Conservation (phyloP, 2,888 invertebrate species). For the Diogma glabrata region DNA sequence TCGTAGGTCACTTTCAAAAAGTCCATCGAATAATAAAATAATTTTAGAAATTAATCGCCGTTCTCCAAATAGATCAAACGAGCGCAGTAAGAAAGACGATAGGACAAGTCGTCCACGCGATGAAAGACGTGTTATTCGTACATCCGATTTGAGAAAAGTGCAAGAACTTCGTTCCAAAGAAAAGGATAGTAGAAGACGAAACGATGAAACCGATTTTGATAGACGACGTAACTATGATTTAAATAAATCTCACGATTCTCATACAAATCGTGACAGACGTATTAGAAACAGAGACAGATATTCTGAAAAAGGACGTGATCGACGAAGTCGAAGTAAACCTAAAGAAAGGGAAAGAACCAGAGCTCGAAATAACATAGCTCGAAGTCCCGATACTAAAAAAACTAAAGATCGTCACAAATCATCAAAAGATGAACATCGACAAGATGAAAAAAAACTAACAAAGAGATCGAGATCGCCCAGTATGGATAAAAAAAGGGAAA, state of each 20-base stretch:
- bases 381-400: neutral
- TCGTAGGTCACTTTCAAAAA: slow-evolving; percentile 21
- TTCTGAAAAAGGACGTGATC: slow-evolving; percentile 10
- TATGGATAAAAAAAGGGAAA: slow-evolving; percentile 1
- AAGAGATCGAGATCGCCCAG: neutral
- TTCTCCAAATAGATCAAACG: neutral
- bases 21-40: slow-evolving; percentile 16
- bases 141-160: neutral
- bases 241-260: slow-evolving; percentile 5
- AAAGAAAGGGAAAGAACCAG: neutral
- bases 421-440: neutral
- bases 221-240: slow-evolving; percentile 1
- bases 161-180: slow-evolving; percentile 5
- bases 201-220: neutral
- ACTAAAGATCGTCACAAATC: slow-evolving; percentile 4
- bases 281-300: slow-evolving; percentile 8
- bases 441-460: neutral
- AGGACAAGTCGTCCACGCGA: slow-evolving; percentile 12
- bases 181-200: slow-evolving; percentile 17
- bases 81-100: slow-evolving; percentile 11
- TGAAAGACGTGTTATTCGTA: slow-evolving; percentile 10
- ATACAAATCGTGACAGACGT: neutral
- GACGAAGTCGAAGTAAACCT: neutral
- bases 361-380: neutral
- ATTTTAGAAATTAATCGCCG: slow-evolving; percentile 11